Percentiles rank a stretch among this genome's conserved stretches.
Evolutionary conservation across 2,797 vertebrate genomes (phyloP).

Genomic region (Apodemus agrarius): DNA sequence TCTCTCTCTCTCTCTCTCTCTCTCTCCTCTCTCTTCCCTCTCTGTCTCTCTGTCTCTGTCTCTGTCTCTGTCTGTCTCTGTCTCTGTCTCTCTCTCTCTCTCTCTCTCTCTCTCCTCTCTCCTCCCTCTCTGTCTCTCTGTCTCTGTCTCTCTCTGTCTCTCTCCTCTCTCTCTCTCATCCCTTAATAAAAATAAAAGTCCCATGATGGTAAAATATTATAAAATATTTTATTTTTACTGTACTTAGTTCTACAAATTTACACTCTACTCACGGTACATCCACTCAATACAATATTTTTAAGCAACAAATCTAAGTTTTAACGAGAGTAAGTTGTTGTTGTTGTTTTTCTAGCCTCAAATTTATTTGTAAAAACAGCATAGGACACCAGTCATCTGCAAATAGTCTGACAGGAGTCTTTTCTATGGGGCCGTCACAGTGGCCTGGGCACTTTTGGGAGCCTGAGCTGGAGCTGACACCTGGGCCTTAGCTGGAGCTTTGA

Average conservation of each 20-base stretch:
- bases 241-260: constrained; percentile 40
- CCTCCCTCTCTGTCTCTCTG: neutral
- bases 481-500: too few species aligned
- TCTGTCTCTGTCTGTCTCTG: too few species aligned
- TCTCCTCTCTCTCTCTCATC: neutral
- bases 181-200: neutral
- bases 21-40: neutral
- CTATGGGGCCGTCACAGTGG: too few species aligned
- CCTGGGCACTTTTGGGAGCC: too few species aligned
- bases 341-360: too few species aligned
- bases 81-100: neutral
- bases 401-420: too few species aligned
- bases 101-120: neutral
- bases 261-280: neutral
- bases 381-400: too few species aligned
- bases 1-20: neutral
- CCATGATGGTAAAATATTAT: neutral
- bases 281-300: neutral
- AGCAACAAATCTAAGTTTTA: constrained; percentile 25
- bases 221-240: constrained; percentile 15
- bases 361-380: too few species aligned
- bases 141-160: too few species aligned
- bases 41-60: neutral
- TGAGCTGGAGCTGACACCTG: too few species aligned
- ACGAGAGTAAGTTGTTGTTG: neutral